Conservation (phyloP, 2,797 vertebrate species). For the Acrossocheilus wenchowensis region DNA sequence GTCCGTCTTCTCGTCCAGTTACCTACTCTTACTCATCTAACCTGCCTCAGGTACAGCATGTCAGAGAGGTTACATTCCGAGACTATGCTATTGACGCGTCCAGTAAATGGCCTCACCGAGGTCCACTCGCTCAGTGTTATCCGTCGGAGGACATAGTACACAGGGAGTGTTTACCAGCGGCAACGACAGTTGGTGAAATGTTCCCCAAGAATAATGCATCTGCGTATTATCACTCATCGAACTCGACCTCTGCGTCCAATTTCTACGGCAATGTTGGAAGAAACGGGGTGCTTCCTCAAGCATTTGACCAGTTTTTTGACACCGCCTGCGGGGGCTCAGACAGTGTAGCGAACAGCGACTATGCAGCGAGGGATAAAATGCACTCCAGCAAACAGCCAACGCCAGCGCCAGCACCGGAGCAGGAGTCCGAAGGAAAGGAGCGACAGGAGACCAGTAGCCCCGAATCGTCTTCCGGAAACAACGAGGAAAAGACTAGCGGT, state of each 20-base stretch:
- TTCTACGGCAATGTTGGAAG: constrained; percentile 91
- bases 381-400: constrained; percentile 79
- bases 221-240: constrained; percentile 83
- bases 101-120: constrained; percentile 94
- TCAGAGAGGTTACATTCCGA: constrained; percentile 96
- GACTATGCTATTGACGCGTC: constrained; percentile 95
- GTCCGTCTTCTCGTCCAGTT: constrained; percentile 92
- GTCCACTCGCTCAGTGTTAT: constrained; percentile 91
- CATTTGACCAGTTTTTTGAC: constrained; percentile 98
- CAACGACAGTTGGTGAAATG: constrained; percentile 87
- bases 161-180: constrained; percentile 90
- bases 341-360: constrained; percentile 76
- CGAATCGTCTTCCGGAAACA: constrained; percentile 91
- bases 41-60: constrained; percentile 94
- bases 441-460: constrained; percentile 92
- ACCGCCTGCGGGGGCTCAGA: constrained; percentile 88
- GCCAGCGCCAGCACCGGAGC: constrained; percentile 75
- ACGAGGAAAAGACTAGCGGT: constrained; percentile 89
- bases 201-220: constrained; percentile 86
- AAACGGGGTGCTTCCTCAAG: constrained; percentile 95
- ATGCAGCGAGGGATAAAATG: constrained; percentile 80
- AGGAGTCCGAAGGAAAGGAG: constrained; percentile 81
- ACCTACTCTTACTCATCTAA: constrained; percentile 94
- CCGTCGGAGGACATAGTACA: constrained; percentile 91
- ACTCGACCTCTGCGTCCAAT: constrained; percentile 78